A percentile compares a stretch with the other conserved stretches of the same genome.
These are phyloP conservation scores for Halcyon chelicuti DNA, from an alignment of 2,797 vertebrate genomes.

Conservation along the genomic window DNA sequence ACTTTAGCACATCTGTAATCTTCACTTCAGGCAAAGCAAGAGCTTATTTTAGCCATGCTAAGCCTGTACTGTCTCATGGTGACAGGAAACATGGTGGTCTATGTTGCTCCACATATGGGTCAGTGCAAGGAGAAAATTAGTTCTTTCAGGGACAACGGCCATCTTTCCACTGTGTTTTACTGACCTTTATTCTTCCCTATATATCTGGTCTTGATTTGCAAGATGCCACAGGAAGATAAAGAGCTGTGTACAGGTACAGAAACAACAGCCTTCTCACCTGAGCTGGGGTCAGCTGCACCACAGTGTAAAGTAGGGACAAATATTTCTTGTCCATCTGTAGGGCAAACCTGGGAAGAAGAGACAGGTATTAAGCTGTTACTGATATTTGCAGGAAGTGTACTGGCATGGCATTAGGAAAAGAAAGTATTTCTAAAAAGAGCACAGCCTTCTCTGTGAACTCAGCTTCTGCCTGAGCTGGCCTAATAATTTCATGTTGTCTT, in stretches of 20 bases:
- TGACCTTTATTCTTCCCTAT: not conserved
- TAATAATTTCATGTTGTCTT: not conserved
- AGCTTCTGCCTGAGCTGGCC: not conserved
- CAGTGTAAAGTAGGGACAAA: not conserved
- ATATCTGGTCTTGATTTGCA: not conserved
- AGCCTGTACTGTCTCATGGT: not conserved
- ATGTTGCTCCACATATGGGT: fast-evolving
- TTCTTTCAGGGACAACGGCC: not conserved
- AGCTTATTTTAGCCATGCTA: not conserved
- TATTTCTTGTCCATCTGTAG: not conserved
- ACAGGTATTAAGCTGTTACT: not conserved
- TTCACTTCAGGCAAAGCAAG: not conserved
- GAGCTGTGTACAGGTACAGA: not conserved
- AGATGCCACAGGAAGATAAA: not conserved
- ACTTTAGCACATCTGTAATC: not conserved
- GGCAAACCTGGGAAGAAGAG: not conserved
- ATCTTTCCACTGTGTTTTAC: not conserved
- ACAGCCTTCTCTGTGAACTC: not conserved
- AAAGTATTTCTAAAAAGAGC: not conserved
- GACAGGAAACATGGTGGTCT: not conserved
- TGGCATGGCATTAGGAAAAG: not conserved
- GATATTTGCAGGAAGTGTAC: not conserved
- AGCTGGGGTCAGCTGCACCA: not conserved
- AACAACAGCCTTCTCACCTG: not conserved
- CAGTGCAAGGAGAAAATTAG: not conserved